These are phyloP conservation scores for Lateolabrax maculatus DNA, from an alignment of 2,797 vertebrate species.

Conservation along the genomic window DNA sequence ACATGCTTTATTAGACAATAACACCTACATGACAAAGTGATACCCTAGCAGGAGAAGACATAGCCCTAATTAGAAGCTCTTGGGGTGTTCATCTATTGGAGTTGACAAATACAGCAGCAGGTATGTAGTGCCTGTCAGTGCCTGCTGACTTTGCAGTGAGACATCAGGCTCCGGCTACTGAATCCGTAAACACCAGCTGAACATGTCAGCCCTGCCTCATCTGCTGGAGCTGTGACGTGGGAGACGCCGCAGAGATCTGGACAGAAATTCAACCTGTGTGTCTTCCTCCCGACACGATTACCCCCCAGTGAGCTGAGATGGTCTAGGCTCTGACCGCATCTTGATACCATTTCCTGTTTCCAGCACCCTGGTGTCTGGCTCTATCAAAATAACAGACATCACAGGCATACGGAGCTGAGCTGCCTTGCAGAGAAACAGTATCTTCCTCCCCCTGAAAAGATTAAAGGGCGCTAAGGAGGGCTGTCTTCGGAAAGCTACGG, in stretches of 20 bases:
- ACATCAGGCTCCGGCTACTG: constrained; percentile 44
- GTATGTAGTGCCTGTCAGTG: constrained; percentile 58
- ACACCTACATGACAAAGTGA: constrained; percentile 49
- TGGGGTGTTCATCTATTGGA: constrained; percentile 32
- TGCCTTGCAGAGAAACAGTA: constrained; percentile 59
- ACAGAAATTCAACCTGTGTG: constrained; percentile 56
- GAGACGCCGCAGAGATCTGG: constrained; percentile 31
- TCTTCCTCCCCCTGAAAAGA: constrained; percentile 71
- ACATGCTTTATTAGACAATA: constrained; percentile 69
- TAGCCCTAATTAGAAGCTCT: constrained; percentile 55
- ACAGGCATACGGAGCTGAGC: constrained; percentile 46
- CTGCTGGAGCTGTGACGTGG: constrained; percentile 45
- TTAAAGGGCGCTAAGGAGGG: constrained; percentile 75
- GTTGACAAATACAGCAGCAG: constrained; percentile 67
- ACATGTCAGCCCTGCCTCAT: constrained; percentile 56
- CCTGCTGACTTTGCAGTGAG: constrained; percentile 56
- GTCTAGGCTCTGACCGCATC: constrained; percentile 64
- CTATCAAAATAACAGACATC: constrained; percentile 75
- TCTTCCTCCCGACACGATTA: constrained; percentile 17
- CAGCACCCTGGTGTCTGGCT: constrained; percentile 66
- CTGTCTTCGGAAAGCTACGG: constrained; percentile 57
- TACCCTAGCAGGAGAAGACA: constrained; percentile 27
- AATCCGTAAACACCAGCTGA: constrained; percentile 66
- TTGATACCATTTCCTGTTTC: constrained; percentile 77
- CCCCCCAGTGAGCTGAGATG: constrained; percentile 39